Evolutionary conservation across 1,140 invertebrate species (phyloP).

Genomic region (Artemia franciscana): DNA sequence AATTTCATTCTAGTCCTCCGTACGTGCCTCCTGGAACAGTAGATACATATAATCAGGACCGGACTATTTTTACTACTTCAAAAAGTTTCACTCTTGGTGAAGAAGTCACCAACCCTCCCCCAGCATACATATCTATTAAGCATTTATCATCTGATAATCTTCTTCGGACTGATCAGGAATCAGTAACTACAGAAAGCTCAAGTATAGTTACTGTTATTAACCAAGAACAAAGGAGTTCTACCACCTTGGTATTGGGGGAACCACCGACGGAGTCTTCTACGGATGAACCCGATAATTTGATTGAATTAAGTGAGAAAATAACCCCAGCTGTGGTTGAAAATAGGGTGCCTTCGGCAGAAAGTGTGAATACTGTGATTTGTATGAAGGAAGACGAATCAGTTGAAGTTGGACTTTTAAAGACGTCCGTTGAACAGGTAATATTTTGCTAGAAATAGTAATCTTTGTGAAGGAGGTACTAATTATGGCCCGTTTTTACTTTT

Average conservation of each 20-base stretch:
- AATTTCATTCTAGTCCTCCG: background rate
- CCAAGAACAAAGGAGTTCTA: background rate
- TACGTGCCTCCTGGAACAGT: background rate
- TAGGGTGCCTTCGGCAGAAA: background rate
- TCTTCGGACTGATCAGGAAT: background rate
- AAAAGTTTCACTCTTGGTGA: background rate
- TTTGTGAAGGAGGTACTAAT: too few species aligned
- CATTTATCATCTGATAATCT: background rate
- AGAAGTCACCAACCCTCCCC: background rate
- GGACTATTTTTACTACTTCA: background rate
- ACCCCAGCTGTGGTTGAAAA: background rate
- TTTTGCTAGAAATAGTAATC: too few species aligned
- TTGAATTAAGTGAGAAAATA: background rate
- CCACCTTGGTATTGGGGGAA: background rate
- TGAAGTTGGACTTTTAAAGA: too few species aligned
- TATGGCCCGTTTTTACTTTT: too few species aligned
- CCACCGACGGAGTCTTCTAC: background rate
- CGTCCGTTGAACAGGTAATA: too few species aligned
- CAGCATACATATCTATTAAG: background rate
- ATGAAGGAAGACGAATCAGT: background rate
- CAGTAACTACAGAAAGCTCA: background rate
- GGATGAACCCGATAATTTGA: background rate
- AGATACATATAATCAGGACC: background rate
- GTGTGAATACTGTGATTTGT: background rate
- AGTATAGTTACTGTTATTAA: background rate